A percentile compares a stretch with the other conserved stretches of the same genome.
Conservation (phyloP, 2,797 vertebrate genomes). For the Liparis tanakae region DNA sequence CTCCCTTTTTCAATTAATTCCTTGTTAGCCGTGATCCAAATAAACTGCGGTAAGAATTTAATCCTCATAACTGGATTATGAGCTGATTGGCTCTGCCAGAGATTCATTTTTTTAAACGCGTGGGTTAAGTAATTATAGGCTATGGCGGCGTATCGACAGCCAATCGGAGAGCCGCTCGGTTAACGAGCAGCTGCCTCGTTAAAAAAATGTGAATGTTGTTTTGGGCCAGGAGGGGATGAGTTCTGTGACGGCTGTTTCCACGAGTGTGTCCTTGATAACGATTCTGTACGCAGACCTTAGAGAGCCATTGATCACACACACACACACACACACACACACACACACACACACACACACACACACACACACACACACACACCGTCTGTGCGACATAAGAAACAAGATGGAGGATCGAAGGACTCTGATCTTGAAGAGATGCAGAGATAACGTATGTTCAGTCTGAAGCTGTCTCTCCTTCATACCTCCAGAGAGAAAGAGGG, state of each 20-base stretch:
- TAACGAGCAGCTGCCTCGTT: not conserved
- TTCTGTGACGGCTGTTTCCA: slow-evolving; percentile 30
- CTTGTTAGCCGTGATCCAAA: slow-evolving; percentile 80
- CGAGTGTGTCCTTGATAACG: slow-evolving; percentile 51
- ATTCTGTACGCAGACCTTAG: slow-evolving; percentile 40
- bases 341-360: slow-evolving; percentile 6
- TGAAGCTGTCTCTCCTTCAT: slow-evolving; percentile 1
- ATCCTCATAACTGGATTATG: slow-evolving; percentile 82
- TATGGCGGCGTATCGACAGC: slow-evolving; percentile 46
- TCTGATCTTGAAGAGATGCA: slow-evolving; percentile 35
- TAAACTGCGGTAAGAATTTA: slow-evolving; percentile 82
- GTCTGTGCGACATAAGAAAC: slow-evolving; percentile 48
- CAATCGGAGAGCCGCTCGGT: slow-evolving; percentile 26
- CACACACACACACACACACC: slow-evolving; percentile 12
- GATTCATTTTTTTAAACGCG: slow-evolving; percentile 2
- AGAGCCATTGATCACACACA: slow-evolving; percentile 22
- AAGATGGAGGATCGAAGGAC: slow-evolving; percentile 60
- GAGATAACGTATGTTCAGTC: not conserved
- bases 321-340: slow-evolving; percentile 25
- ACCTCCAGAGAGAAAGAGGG: slow-evolving; percentile 12
- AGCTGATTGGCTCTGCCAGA: slow-evolving; percentile 67
- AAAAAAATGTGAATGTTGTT: slow-evolving; percentile 16
- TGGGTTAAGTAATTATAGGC: slow-evolving; percentile 59
- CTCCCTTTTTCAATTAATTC: slow-evolving; percentile 79
- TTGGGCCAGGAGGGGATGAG: not conserved